Conservation (phyloP, 2,113 vertebrate genomes). For the Micronycteris hirsuta region DNA sequence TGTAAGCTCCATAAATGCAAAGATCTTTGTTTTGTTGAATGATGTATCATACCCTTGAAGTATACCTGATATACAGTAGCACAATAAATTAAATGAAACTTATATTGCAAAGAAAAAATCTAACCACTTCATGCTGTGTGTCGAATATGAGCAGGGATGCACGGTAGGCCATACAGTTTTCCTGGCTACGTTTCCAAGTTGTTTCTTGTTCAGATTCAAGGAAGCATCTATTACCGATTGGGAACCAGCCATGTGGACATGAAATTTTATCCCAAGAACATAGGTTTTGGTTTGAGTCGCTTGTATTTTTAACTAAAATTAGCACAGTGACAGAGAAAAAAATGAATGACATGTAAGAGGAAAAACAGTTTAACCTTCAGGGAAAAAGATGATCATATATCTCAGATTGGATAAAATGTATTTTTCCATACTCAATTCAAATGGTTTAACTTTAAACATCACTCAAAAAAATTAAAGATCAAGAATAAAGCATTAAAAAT, state of each 20-base stretch:
- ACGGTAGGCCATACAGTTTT: neutral
- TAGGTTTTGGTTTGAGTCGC: fast-evolving
- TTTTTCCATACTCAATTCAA: neutral
- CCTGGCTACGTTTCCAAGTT: neutral
- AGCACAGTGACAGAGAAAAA: neutral
- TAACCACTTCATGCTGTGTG: constrained; percentile 28
- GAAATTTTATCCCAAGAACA: neutral
- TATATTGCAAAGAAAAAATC: neutral
- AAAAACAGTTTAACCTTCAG: neutral
- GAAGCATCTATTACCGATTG: neutral
- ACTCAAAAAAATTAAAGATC: neutral
- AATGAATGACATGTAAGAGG: neutral
- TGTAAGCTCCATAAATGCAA: neutral
- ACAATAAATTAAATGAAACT: neutral
- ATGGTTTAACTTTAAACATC: neutral
- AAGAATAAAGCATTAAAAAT: neutral
- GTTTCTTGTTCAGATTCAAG: neutral
- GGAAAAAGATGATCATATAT: neutral
- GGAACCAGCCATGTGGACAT: neutral
- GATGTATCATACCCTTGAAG: neutral
- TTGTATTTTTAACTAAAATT: constrained; percentile 10
- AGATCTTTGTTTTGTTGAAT: neutral
- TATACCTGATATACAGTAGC: neutral
- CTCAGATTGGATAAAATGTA: neutral
- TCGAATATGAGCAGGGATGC: neutral